These are phyloP conservation scores for Hippopotamyrus pictus DNA, from an alignment of 2,797 vertebrate genomes.

Conservation along the genomic window DNA sequence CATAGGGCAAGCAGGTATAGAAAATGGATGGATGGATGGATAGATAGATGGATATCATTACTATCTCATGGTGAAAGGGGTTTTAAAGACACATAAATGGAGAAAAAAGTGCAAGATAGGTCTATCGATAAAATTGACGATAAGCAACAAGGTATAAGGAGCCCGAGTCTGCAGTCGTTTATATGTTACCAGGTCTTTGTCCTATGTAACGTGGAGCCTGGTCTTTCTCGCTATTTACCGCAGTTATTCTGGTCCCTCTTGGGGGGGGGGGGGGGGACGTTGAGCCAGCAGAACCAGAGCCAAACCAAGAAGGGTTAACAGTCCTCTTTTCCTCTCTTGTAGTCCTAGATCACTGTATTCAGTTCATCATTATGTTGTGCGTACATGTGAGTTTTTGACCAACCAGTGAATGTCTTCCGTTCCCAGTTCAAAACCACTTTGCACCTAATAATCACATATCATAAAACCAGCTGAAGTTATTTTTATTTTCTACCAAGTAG, in stretches of 20 bases:
- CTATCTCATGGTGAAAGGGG: not conserved
- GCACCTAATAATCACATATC: not conserved
- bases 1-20: not conserved
- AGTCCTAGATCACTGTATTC: not conserved
- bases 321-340: not conserved
- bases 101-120: not conserved
- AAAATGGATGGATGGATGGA: not conserved
- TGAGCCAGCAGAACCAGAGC: not conserved
- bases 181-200: not conserved
- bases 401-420: not conserved
- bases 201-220: not conserved
- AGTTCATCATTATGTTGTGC: not conserved
- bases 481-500: constrained; percentile 4
- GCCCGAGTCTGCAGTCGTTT: not conserved
- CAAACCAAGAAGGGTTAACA: not conserved
- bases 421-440: constrained; percentile 1
- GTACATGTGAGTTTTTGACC: not conserved
- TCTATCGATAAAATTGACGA: not conserved
- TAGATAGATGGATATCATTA: not conserved
- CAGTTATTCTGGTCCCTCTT: not conserved
- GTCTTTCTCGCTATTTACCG: not conserved
- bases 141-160: not conserved
- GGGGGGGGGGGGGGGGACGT: not conserved
- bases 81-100: not conserved
- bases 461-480: not conserved